These are phyloP conservation scores for Heliconius sara DNA, from an alignment of 2,888 invertebrate species.

Conservation along the genomic window DNA sequence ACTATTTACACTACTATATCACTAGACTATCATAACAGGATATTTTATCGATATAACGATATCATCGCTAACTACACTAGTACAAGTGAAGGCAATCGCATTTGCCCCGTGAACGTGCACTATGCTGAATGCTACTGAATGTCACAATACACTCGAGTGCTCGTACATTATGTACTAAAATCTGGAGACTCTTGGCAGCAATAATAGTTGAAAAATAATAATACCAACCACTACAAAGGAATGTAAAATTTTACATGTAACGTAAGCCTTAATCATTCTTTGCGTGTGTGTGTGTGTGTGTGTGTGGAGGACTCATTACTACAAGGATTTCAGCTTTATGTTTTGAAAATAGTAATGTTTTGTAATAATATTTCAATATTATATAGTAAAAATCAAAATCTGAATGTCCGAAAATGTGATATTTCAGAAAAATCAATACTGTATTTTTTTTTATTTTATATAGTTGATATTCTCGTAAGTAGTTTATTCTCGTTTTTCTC, in stretches of 20 bases:
- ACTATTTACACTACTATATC: not conserved
- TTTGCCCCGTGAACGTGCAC: slow-evolving; percentile 66
- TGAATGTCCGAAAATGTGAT: no score
- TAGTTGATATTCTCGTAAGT: no score
- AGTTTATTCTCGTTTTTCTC: not conserved
- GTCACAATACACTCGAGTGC: slow-evolving; percentile 67
- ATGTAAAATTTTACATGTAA: slow-evolving; percentile 18
- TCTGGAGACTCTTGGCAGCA: slow-evolving; percentile 46
- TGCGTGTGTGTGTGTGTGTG: not conserved
- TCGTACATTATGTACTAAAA: slow-evolving; percentile 61
- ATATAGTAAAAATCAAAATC: no score
- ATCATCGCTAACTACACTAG: slow-evolving; percentile 51
- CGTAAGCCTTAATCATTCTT: slow-evolving; percentile 33
- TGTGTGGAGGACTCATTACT: not conserved
- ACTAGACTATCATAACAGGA: not conserved
- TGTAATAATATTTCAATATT: not conserved
- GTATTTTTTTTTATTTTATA: no score
- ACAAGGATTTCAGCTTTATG: not conserved
- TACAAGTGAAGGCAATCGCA: slow-evolving; percentile 67
- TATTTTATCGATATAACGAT: slow-evolving; percentile 26
- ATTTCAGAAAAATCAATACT: no score
- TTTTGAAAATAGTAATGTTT: not conserved
- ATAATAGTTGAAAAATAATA: slow-evolving; percentile 38
- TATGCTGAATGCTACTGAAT: slow-evolving; percentile 70
- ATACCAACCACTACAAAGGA: slow-evolving; percentile 28